These are phyloP conservation scores for Rhinichthys osculus DNA, from an alignment of 2,797 vertebrate species.

Conservation along the genomic window DNA sequence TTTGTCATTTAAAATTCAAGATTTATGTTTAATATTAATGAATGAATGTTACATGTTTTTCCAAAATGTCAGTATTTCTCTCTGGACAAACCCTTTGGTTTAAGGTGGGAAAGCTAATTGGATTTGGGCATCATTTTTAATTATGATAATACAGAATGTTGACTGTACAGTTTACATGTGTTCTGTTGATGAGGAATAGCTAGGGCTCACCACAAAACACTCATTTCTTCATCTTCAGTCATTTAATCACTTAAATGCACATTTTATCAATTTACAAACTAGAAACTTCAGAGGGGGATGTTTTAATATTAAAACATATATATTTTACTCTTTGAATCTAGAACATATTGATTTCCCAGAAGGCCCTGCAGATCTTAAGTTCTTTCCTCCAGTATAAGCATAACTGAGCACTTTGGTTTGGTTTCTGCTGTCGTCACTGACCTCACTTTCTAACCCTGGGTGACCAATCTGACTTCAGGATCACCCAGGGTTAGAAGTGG, in stretches of 20 bases:
- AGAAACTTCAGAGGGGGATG: not conserved
- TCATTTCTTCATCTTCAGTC: not conserved
- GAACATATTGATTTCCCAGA: not conserved
- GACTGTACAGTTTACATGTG: not conserved
- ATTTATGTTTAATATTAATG: not conserved
- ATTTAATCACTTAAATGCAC: constrained; percentile 1
- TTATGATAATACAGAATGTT: not conserved
- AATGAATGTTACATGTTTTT: not conserved
- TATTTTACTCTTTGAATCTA: constrained; percentile 13
- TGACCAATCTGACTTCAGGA: not conserved
- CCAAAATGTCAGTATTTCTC: not conserved
- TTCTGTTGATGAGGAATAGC: not conserved
- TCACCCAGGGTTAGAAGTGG: not conserved
- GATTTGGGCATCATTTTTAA: not conserved
- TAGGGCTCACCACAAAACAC: not conserved
- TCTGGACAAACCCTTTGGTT: not conserved
- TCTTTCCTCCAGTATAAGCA: not conserved
- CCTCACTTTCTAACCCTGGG: not conserved
- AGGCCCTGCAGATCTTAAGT: not conserved
- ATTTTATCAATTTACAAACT: not conserved
- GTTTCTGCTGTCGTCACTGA: constrained; percentile 2
- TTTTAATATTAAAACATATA: not conserved
- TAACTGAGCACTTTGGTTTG: not conserved
- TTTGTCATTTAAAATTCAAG: not conserved
- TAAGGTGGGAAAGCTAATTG: not conserved